These are phyloP conservation scores for Drosophila lacicola DNA, from an alignment of 2,888 invertebrate genomes.

Conservation along the genomic window DNA sequence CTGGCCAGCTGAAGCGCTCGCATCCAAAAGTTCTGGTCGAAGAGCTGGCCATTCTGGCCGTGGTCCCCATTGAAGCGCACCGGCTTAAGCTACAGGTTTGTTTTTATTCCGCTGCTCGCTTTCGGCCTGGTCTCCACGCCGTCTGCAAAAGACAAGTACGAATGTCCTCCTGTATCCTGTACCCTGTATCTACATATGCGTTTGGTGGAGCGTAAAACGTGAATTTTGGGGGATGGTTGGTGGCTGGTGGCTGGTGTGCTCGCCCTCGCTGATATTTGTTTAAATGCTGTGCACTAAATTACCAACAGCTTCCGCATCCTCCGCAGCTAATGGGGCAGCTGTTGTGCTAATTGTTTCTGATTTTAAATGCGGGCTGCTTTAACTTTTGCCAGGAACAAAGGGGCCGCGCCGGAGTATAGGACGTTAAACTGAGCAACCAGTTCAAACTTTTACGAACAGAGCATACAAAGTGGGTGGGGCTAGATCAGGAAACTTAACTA, in stretches of 20 bases:
- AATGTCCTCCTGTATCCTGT: constrained; percentile 56
- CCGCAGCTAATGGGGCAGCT: constrained; percentile 72
- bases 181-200: constrained; percentile 47
- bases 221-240: constrained; percentile 1
- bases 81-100: constrained; percentile 92
- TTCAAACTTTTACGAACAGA: background rate
- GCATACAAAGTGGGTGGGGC: background rate
- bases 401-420: background rate
- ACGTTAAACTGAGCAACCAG: background rate
- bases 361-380: constrained; percentile 63
- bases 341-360: constrained; percentile 77
- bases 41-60: constrained; percentile 92
- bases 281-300: constrained; percentile 78
- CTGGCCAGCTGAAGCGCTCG: constrained; percentile 90
- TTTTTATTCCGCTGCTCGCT: constrained; percentile 21
- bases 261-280: constrained; percentile 68
- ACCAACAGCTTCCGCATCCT: constrained; percentile 49
- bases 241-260: background rate
- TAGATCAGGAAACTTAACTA: background rate
- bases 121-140: constrained; percentile 45
- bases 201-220: background rate
- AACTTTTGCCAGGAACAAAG: constrained; percentile 32
- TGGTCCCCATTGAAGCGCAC: constrained; percentile 94
- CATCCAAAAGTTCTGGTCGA: constrained; percentile 94
- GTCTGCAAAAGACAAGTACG: constrained; percentile 79